Evolutionary conservation across 2,888 invertebrate genomes (phyloP), one percentile per base, ranked within the genome.

Genomic region (Leptopilina myrica): DNA sequence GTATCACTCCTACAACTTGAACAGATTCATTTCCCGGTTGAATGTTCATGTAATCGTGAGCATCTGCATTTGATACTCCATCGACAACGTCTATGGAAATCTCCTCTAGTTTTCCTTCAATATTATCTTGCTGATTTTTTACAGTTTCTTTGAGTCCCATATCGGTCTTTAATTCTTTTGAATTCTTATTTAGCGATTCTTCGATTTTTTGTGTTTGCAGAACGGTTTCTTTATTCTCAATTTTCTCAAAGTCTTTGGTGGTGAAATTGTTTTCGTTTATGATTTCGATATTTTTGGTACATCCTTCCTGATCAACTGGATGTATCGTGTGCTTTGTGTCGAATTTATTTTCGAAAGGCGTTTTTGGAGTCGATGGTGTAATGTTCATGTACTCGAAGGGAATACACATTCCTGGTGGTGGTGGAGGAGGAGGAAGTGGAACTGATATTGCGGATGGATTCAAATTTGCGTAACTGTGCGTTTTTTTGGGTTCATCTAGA

Each of bases 41-140:
- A 9, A 88, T 81, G 78, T 91, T 91, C 86, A 90, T 89, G 67
- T 91, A 91, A 56, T 91, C 90, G 20, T 89, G 90, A 40, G 78
- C 80, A 67, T 83, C 85, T 46, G 80, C 80, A 64, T 83, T 79
- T 46, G 56, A 7, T 20, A 20, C 7, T 46, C 67, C 66, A 66
- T 77, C 77, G 46, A 26, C 80, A 26, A 81, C 79, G 33, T 77
- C 46, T n/a, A 46, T 67, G 15, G 56, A 33, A 56, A 33, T 53
- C 8, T 73, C 64, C 49, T 20, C 14, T 40, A 43, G 26, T 80
- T 76, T 77, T 82, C 65, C 46, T 53, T 64, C 76, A 46, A 78
- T 77, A 20, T 76, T 79, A 62, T 56, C 26, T 64, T 82, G 79
- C n/a, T 83, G 81, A 59, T 33, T 56, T n/a, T 33, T 56, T 8